These are phyloP conservation scores for Steatocranus sp. DNA, from an alignment of 2,797 vertebrate species.

Conservation along the genomic window DNA sequence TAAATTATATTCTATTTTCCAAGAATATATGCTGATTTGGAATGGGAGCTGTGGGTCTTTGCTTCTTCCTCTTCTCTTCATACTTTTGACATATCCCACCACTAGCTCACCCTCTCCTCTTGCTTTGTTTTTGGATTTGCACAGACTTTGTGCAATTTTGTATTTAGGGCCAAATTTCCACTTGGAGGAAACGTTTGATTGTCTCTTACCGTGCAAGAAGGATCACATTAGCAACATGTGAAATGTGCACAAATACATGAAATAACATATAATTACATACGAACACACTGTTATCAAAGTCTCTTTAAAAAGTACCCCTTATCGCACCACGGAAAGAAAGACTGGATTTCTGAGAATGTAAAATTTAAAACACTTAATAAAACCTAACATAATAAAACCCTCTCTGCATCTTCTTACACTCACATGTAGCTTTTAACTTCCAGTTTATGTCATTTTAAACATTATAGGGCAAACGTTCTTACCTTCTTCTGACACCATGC, in stretches of 20 bases:
- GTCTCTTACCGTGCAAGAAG: not conserved
- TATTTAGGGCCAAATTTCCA: not conserved
- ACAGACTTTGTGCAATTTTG: not conserved
- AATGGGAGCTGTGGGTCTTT: not conserved
- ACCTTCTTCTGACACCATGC: not conserved
- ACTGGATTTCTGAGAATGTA: not conserved
- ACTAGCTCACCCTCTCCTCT: not conserved
- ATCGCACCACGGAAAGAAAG: not conserved
- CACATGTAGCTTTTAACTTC: not conserved
- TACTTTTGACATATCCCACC: not conserved
- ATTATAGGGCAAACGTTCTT: not conserved
- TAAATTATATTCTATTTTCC: not conserved
- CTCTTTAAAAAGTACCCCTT: not conserved
- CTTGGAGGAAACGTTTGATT: not conserved
- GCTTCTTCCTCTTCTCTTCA: not conserved
- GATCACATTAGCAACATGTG: not conserved
- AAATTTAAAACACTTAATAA: not conserved
- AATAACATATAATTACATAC: not conserved
- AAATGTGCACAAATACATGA: not conserved
- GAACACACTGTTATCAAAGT: not conserved
- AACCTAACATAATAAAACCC: not conserved
- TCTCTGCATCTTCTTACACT: not conserved
- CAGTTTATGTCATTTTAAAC: not conserved
- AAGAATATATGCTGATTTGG: not conserved
- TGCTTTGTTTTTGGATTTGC: not conserved